Conservation (phyloP, 2,888 invertebrate genomes). For the Lamellibrachia satsuma region DNA sequence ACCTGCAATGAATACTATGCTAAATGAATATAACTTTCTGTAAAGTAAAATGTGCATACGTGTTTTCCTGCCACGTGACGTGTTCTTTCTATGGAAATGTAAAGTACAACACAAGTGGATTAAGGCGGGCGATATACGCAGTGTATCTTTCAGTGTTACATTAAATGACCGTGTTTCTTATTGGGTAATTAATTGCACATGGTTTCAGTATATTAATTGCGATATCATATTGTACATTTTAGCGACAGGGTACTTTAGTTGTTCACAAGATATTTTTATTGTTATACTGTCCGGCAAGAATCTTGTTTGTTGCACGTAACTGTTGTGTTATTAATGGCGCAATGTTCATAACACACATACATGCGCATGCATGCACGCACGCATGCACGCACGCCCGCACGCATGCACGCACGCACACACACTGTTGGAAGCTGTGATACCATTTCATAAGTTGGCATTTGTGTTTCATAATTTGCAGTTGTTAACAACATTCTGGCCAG, state of each 20-base stretch:
- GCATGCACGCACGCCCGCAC: not conserved
- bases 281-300: not conserved
- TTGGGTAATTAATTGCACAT: not conserved
- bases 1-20: no score
- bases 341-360: not conserved
- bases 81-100: not conserved
- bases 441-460: not conserved
- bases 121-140: no score
- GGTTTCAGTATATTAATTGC: not conserved
- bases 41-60: no score
- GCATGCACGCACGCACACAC: not conserved
- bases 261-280: not conserved
- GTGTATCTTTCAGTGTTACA: not conserved
- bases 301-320: not conserved
- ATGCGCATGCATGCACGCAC: no score
- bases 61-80: no score
- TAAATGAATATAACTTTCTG: no score
- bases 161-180: not conserved
- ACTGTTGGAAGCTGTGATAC: not conserved
- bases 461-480: not conserved
- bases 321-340: not conserved
- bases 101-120: no score
- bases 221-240: no score
- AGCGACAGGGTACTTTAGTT: not conserved
- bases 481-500: not conserved